Evolutionary conservation across 1,140 invertebrate genomes (phyloP).

Genomic region (Aphelenchoides fujianensis): DNA sequence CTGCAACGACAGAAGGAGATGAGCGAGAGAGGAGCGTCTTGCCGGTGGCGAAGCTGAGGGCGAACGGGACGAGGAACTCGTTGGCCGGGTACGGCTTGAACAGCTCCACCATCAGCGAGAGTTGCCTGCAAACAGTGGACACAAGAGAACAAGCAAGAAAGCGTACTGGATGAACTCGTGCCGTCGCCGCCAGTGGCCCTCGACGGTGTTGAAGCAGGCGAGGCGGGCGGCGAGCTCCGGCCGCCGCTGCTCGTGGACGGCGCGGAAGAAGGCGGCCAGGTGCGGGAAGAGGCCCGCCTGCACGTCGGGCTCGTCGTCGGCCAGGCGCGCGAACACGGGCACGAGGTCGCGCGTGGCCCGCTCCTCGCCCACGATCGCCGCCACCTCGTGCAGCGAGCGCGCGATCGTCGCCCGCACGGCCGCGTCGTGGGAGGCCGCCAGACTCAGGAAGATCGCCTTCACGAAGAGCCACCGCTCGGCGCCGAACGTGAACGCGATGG

Average conservation of each 20-base stretch:
- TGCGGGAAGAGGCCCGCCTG: neutral
- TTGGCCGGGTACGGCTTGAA: conserved; percentile 3
- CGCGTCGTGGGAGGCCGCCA: too few species aligned
- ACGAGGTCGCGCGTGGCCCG: neutral
- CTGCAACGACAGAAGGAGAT: neutral
- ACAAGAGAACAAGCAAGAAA: neutral
- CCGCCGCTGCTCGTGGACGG: neutral
- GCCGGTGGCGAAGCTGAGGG: conserved; percentile 2
- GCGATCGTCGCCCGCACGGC: neutral
- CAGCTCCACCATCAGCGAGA: neutral
- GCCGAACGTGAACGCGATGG: conserved; percentile 21
- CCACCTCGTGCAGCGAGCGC: conserved; percentile 7
- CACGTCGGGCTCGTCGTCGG: neutral
- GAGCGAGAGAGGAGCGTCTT: neutral
- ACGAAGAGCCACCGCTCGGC: conserved; percentile 10
- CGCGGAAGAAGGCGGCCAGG: neutral
- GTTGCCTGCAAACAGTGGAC: conserved; percentile 10
- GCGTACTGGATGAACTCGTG: conserved; percentile 14
- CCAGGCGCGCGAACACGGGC: conserved; percentile 11
- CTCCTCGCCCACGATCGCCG: neutral
- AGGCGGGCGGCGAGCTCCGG: neutral
- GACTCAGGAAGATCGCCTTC: conserved; percentile 18
- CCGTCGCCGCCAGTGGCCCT: neutral
- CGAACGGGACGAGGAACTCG: conserved; percentile 6
- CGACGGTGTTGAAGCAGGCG: conserved; percentile 10